Evolutionary conservation across 2,797 vertebrate species (phyloP).

Genomic region (Sebastes vulpes): DNA sequence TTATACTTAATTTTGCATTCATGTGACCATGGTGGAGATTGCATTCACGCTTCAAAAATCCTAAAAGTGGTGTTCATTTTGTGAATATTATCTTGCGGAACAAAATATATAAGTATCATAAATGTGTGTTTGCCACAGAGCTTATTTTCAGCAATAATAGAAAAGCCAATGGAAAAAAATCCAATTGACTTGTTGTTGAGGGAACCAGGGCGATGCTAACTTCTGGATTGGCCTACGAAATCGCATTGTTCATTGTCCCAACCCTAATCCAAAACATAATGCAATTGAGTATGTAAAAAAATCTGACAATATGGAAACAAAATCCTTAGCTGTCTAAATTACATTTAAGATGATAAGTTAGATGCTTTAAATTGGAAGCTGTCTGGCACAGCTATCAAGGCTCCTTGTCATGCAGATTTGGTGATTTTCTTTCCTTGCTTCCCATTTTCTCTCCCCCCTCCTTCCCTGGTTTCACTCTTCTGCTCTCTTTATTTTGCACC

Average conservation of each 20-base stretch:
- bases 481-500: conserved; percentile 41
- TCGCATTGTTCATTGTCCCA: not conserved
- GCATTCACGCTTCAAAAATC: too few species aligned
- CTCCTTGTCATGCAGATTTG: conserved; percentile 48
- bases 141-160: too few species aligned
- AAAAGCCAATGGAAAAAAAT: too few species aligned
- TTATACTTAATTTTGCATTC: too few species aligned
- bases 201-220: too few species aligned
- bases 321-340: conserved; percentile 7
- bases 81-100: too few species aligned
- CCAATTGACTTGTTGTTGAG: too few species aligned
- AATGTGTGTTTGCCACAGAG: too few species aligned
- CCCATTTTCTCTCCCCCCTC: conserved; percentile 26
- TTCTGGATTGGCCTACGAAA: too few species aligned
- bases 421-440: conserved; percentile 23
- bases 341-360: not conserved
- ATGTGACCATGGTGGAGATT: too few species aligned
- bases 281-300: not conserved
- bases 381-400: conserved; percentile 29
- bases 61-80: too few species aligned
- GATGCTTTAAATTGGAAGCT: conserved; percentile 32
- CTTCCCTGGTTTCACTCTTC: conserved; percentile 29
- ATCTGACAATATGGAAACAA: not conserved
- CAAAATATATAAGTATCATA: too few species aligned
- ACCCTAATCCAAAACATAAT: not conserved